A percentile compares a stretch with the other conserved stretches of the same genome.
phyloP scores from a whole-genome alignment of 1,140 invertebrate species.

The Bombus confusus region DNA sequence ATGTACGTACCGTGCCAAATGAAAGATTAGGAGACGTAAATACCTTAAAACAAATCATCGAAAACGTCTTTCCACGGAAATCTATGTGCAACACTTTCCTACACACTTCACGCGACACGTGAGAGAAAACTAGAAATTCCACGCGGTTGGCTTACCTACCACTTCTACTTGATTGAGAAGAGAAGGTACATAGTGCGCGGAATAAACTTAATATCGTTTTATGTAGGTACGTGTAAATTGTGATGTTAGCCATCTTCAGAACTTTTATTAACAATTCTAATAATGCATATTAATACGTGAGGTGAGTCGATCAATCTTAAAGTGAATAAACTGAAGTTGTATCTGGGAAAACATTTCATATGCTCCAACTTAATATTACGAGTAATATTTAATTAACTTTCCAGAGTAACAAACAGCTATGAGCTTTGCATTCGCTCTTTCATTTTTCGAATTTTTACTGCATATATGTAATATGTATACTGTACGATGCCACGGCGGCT shows the following conservation, averaged over 20 bases:
- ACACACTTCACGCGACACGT: conserved; percentile 20
- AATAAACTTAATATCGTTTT: neutral
- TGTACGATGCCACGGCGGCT: too few species aligned
- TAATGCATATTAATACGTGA: too few species aligned
- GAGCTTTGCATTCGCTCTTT: too few species aligned
- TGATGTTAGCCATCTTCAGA: neutral
- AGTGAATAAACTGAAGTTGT: too few species aligned
- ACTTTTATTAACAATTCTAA: too few species aligned
- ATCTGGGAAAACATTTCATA: too few species aligned
- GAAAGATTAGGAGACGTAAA: conserved; percentile 4
- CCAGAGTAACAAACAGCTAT: too few species aligned
- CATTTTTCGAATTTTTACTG: neutral
- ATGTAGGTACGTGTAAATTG: neutral
- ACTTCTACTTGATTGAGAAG: neutral
- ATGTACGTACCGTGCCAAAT: neutral
- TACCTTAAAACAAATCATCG: conserved; percentile 36
- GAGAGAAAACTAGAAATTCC: conserved; percentile 35
- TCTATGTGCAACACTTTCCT: conserved; percentile 36
- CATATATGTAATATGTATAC: neutral
- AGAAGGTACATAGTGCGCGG: too few species aligned
- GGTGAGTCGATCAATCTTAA: too few species aligned
- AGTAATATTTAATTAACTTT: too few species aligned
- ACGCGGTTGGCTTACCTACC: neutral
- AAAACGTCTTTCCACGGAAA: conserved; percentile 18
- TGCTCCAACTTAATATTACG: too few species aligned